Evolutionary conservation across 2,113 vertebrate species (phyloP).

Genomic region (Ctenodactylus gundi): DNA sequence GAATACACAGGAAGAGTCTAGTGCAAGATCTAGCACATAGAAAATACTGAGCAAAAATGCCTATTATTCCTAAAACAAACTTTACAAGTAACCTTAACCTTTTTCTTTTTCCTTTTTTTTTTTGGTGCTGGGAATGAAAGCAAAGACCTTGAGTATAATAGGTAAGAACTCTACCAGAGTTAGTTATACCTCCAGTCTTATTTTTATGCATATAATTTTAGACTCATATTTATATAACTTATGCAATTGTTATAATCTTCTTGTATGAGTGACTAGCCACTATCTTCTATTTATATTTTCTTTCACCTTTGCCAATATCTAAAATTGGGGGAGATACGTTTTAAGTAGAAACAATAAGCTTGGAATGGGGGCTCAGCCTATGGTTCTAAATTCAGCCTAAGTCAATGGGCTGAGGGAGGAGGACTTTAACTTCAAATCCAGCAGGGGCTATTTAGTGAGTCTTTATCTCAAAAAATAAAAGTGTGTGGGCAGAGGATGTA

Average conservation of each 20-base stretch:
- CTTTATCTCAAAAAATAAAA: too few species aligned
- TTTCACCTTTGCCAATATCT: not conserved
- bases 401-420: too few species aligned
- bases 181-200: not conserved
- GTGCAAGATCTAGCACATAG: not conserved
- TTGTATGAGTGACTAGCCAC: not conserved
- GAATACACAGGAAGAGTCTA: not conserved
- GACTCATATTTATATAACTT: not conserved
- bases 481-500: too few species aligned
- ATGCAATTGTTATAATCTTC: not conserved
- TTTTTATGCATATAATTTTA: slow-evolving; percentile 6
- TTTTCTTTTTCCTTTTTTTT: not conserved
- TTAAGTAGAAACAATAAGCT: too few species aligned
- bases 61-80: not conserved
- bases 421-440: too few species aligned
- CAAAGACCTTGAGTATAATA: not conserved
- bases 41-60: not conserved
- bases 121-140: not conserved
- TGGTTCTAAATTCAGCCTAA: too few species aligned
- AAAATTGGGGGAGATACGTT: not conserved
- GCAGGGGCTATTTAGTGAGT: too few species aligned
- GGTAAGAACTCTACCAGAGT: not conserved
- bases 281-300: not conserved
- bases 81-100: too few species aligned
- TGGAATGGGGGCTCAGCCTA: too few species aligned